Conservation (phyloP, 2,113 vertebrate genomes). For the Actenoides hombroni region DNA sequence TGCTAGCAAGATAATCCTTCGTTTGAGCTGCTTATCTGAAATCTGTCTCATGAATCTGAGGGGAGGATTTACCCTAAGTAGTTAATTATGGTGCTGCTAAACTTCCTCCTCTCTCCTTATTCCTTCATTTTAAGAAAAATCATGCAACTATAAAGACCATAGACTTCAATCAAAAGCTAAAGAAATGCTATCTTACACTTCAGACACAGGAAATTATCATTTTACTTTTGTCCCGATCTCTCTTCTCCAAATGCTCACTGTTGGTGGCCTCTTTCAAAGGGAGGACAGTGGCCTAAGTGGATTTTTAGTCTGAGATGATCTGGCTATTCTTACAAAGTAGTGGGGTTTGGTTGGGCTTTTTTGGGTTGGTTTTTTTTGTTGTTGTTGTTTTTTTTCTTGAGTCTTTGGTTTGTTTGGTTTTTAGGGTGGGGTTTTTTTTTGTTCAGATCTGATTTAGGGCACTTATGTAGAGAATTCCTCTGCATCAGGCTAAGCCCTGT, state of each 20-base stretch:
- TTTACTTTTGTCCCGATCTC: not conserved
- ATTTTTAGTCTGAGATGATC: not conserved
- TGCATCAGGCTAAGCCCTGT: not conserved
- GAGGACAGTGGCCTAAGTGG: not conserved
- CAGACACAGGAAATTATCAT: not conserved
- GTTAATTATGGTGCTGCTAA: constrained; percentile 58
- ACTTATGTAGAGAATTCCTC: not conserved
- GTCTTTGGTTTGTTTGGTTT: not conserved
- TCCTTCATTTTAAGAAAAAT: constrained; percentile 21
- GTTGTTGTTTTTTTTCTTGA: not conserved
- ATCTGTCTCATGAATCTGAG: constrained; percentile 55
- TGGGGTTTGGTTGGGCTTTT: accelerated
- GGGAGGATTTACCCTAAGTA: constrained; percentile 59
- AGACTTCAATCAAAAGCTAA: not conserved
- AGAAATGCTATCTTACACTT: not conserved
- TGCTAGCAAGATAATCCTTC: constrained; percentile 63
- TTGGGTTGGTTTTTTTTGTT: accelerated
- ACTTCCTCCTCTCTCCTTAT: constrained; percentile 29
- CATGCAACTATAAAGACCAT: not conserved
- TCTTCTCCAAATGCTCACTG: not conserved
- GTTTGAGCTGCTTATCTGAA: constrained; percentile 68
- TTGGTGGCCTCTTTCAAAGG: not conserved
- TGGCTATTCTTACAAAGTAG: not conserved
- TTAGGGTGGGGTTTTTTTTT: not conserved
- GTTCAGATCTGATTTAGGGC: not conserved